phyloP scores from a whole-genome alignment of 2,113 vertebrate genomes.

The Spea bombifrons region DNA sequence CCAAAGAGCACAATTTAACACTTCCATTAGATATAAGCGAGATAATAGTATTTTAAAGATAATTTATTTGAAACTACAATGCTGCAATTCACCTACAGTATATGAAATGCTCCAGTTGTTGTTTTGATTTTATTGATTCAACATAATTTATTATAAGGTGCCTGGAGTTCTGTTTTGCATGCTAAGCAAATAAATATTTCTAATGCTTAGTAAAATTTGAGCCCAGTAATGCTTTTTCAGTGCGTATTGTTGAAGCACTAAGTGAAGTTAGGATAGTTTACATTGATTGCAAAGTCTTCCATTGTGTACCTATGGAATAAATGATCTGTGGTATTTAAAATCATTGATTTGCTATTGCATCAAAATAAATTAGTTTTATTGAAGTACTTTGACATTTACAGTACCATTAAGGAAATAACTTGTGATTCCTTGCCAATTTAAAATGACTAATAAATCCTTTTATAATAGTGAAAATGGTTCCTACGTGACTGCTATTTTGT shows the following conservation, averaged over 20 bases:
- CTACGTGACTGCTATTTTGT: too few species aligned
- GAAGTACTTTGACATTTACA: slow-evolving; percentile 35
- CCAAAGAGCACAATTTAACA: neutral
- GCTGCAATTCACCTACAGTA: neutral
- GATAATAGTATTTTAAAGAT: neutral
- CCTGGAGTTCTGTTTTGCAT: neutral
- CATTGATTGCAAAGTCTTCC: slow-evolving; percentile 34
- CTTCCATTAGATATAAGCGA: neutral
- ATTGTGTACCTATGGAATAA: slow-evolving; percentile 34
- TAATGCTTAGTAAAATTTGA: slow-evolving; percentile 15
- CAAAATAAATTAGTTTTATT: slow-evolving; percentile 43
- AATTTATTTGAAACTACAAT: neutral
- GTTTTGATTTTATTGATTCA: neutral
- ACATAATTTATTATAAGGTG: neutral
- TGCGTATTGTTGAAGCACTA: slow-evolving; percentile 25
- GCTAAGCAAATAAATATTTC: slow-evolving; percentile 6
- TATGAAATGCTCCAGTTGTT: neutral
- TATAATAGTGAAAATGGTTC: too few species aligned
- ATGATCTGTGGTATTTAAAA: slow-evolving; percentile 45
- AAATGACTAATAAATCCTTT: too few species aligned
- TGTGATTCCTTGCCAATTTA: slow-evolving; percentile 16
- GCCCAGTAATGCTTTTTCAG: slow-evolving; percentile 8
- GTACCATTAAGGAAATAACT: slow-evolving; percentile 15
- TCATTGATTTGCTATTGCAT: slow-evolving; percentile 39
- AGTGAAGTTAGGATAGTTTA: slow-evolving; percentile 26